Evolutionary conservation across 2,113 vertebrate species (phyloP).

Genomic region (Bombycilla garrulus): DNA sequence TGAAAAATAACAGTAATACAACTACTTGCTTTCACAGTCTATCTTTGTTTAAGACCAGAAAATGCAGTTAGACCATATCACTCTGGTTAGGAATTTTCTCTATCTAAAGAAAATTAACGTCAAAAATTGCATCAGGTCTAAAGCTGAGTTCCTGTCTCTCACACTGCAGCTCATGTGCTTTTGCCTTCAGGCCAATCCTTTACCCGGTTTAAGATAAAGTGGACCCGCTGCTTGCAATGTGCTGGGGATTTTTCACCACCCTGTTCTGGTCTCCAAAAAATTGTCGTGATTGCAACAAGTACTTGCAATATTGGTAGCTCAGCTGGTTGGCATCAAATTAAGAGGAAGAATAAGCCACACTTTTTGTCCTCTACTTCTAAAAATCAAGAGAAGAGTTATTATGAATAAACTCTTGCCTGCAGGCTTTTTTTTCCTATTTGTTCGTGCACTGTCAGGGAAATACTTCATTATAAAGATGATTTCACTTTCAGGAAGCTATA

Average conservation of each 20-base stretch:
- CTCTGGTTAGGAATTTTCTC: background rate
- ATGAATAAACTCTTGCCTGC: slow-evolving; percentile 18
- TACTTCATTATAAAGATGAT: slow-evolving; percentile 49
- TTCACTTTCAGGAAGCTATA: slow-evolving; percentile 28
- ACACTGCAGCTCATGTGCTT: background rate
- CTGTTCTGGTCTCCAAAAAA: background rate
- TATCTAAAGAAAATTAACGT: slow-evolving; percentile 12
- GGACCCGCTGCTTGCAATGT: fast-evolving
- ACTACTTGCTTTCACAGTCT: slow-evolving; percentile 13
- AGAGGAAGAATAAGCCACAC: background rate
- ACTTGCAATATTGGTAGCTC: background rate
- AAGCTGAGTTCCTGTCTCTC: background rate
- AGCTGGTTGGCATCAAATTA: background rate
- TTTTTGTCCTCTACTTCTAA: background rate
- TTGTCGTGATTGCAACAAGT: background rate
- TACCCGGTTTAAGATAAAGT: background rate
- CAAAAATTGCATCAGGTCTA: background rate
- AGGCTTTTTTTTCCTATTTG: slow-evolving; percentile 40
- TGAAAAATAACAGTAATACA: slow-evolving; percentile 30
- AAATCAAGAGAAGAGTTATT: slow-evolving; percentile 19
- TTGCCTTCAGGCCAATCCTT: background rate
- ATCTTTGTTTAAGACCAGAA: background rate
- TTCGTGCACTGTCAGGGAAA: slow-evolving; percentile 34
- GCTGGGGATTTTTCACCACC: background rate
- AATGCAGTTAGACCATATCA: background rate